These are phyloP conservation scores for Dicranocentrus wangi DNA, from an alignment of 2,888 invertebrate species.

Conservation along the genomic window DNA sequence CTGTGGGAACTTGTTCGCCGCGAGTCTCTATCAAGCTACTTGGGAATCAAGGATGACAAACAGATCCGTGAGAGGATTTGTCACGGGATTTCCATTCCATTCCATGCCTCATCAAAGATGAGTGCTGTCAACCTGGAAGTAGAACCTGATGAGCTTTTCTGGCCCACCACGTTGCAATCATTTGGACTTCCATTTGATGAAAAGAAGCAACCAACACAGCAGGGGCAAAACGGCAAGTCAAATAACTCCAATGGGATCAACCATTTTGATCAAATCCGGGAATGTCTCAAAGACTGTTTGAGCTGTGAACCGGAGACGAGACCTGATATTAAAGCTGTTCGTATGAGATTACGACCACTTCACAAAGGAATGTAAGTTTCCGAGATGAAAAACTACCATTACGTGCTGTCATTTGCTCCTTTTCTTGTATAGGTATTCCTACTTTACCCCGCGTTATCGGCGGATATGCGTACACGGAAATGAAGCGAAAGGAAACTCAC, in stretches of 20 bases:
- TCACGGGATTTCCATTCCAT: conserved; percentile 55
- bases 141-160: conserved; percentile 56
- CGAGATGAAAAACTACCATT: conserved; percentile 1
- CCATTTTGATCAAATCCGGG: conserved; percentile 67
- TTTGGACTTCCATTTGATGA: conserved; percentile 46
- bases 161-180: conserved; percentile 50
- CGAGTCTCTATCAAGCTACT: conserved; percentile 72
- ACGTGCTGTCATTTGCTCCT: conserved; percentile 23
- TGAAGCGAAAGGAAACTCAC: no score
- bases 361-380: conserved; percentile 90
- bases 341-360: conserved; percentile 86
- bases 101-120: conserved; percentile 46
- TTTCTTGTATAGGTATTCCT: not conserved
- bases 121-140: conserved; percentile 42
- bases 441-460: no score
- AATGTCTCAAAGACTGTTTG: conserved; percentile 79
- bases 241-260: conserved; percentile 52
- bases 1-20: conserved; percentile 89
- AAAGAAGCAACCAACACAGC: conserved; percentile 37
- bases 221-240: conserved; percentile 24
- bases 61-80: conserved; percentile 65
- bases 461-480: no score
- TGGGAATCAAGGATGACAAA: conserved; percentile 69
- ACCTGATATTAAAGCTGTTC: conserved; percentile 86
- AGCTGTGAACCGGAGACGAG: conserved; percentile 85